Base-by-base conservation (phyloP, 1,140 invertebrate species). In the Drosophila chauvacae region DNA sequence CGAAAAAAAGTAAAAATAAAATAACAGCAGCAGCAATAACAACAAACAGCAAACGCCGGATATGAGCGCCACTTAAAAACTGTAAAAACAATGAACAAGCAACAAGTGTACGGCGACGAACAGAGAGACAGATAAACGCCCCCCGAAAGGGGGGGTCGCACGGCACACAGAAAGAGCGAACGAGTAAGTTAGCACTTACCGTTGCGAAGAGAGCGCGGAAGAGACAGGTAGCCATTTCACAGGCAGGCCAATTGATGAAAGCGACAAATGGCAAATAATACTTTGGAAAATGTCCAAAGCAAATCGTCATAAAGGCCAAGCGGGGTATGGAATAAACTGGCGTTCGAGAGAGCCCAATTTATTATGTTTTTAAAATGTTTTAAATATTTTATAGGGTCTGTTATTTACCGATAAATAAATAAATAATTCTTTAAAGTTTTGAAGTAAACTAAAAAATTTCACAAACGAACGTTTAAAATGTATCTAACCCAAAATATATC, bases 11-110 rank as follows among this genome's bases (percentile, higher is more conserved):
- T 45, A 71, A 65, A 63, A 66, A 74, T 30, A 65, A 77, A 57
- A 59, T 30, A 44, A 18, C 37, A 18, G 30, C 51, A 65, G 30
- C 62, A 75, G 44, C 50, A 55, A 76, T 50, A 61, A 47, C 47
- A 69, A 76, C 79, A 69, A 80, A 83, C 77, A 81, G 70, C 79
- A 66, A 87, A 83, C 81, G 84, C 84, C 84, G 81, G 85, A 88
- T 88, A 88, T 88, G 84, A 90, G 81, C 84, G 84, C 85, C 85
- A 88, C 84, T 88, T 90, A 85, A 83, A 82, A 88, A 88, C 81
- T 81, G 84, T 90, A 90, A 88, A 88, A 90, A 90, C 85, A 86
- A 87, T 74, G 79, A 81, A 62, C 39, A 86, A 72, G 80, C 80
- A 88, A 84, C 80, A 88, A 90, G 80, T 88, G 80, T 80, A 59